phyloP scores from a whole-genome alignment of 1,140 invertebrate species.

The Oedothorax gibbosus region DNA sequence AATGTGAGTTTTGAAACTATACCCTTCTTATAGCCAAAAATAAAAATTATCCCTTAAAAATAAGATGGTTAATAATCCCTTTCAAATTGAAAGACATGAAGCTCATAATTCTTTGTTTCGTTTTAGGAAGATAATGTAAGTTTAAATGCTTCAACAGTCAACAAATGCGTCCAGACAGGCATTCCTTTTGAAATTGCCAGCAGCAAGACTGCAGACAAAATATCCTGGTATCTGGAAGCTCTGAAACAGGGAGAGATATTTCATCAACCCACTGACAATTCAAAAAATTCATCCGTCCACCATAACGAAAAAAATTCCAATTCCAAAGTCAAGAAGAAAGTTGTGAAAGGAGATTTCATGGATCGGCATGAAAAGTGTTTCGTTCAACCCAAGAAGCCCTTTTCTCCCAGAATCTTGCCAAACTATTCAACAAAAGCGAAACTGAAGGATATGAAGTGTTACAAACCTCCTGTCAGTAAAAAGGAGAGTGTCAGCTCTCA shows the following conservation, averaged over 20 bases:
- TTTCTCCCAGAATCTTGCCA: conserved; percentile 59
- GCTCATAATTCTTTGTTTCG: conserved; percentile 1
- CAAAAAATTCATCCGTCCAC: background rate
- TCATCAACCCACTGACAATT: background rate
- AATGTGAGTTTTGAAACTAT: too few relatives aligned
- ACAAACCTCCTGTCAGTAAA: conserved; percentile 36
- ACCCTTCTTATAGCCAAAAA: too few relatives aligned
- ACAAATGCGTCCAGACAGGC: conserved; percentile 36
- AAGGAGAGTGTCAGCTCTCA: conserved; percentile 38
- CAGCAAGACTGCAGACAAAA: conserved; percentile 50
- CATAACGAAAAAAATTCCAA: background rate
- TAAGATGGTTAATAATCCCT: too few relatives aligned
- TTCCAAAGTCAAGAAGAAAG: conserved; percentile 38
- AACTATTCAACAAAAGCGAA: conserved; percentile 34
- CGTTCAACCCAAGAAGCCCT: conserved; percentile 63
- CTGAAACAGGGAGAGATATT: conserved; percentile 36
- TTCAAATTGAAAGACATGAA: too few relatives aligned
- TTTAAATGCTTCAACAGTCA: conserved; percentile 29
- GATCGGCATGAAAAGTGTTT: conserved; percentile 40
- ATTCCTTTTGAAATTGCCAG: conserved; percentile 12
- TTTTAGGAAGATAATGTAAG: conserved; percentile 46
- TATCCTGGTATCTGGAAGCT: conserved; percentile 58
- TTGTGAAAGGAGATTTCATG: conserved; percentile 47
- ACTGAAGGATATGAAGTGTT: conserved; percentile 46
- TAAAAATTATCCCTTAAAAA: too few relatives aligned